phyloP scores from a whole-genome alignment of 2,797 vertebrate genomes.

The Botia almorhae region DNA sequence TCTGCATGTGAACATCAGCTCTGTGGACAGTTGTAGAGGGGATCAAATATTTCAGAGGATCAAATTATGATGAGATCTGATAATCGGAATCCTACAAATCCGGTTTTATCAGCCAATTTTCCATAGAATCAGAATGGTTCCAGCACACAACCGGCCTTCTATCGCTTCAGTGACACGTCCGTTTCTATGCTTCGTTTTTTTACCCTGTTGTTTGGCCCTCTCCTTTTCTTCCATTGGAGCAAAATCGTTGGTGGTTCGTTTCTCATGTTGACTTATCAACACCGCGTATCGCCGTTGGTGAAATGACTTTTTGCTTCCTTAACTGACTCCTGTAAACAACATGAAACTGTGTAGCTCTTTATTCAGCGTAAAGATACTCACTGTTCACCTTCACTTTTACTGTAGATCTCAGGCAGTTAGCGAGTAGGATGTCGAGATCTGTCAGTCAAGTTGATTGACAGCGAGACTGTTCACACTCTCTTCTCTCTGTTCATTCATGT shows the following conservation, averaged over 20 bases:
- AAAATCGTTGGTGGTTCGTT: no score
- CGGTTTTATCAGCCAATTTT: not conserved
- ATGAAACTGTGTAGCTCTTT: no score
- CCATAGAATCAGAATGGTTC: not conserved
- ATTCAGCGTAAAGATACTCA: no score
- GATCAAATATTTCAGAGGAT: constrained; percentile 51
- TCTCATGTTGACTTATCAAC: no score
- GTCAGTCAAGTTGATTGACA: constrained; percentile 36
- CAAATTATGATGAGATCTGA: constrained; percentile 41
- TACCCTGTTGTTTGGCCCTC: not conserved
- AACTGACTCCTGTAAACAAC: not conserved
- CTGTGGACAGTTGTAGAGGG: not conserved
- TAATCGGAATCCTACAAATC: constrained; percentile 31
- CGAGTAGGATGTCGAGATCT: not conserved
- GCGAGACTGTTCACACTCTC: constrained; percentile 10
- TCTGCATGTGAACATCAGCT: not conserved
- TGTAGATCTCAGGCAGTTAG: not conserved
- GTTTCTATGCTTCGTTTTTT: not conserved
- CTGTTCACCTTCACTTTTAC: not conserved
- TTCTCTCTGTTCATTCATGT: constrained; percentile 34
- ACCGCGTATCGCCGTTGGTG: not conserved
- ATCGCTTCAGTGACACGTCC: no score
- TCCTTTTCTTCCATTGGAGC: not conserved
- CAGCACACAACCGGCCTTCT: not conserved
- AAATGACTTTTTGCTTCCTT: not conserved